phyloP scores from a whole-genome alignment of 2,113 vertebrate species.

The Cebidichthys violaceus region DNA sequence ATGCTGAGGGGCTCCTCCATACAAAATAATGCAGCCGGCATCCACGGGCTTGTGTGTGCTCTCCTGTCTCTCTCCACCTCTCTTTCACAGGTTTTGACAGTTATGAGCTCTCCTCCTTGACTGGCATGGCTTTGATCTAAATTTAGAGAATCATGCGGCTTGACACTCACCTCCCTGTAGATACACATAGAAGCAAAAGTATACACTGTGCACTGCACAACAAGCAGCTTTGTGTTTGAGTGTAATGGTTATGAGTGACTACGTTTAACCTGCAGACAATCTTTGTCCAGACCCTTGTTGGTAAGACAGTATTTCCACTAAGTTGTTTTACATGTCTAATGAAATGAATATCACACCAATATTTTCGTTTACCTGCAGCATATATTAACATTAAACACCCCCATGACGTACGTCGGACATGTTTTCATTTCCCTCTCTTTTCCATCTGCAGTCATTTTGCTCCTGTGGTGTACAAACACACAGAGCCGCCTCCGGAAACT shows the following conservation, averaged over 20 bases:
- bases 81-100: slow-evolving; percentile 75
- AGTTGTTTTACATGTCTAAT: not conserved
- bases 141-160: slow-evolving; percentile 69
- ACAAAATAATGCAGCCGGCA: slow-evolving; percentile 73
- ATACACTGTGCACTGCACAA: slow-evolving; percentile 33
- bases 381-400: not conserved
- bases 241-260: slow-evolving; percentile 17
- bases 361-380: not conserved
- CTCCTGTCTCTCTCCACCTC: slow-evolving; percentile 59
- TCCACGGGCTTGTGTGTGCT: slow-evolving; percentile 65
- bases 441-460: not conserved
- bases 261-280: not conserved
- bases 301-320: not conserved
- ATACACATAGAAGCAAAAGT: slow-evolving; percentile 51
- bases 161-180: slow-evolving; percentile 53
- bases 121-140: slow-evolving; percentile 75
- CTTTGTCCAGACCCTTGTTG: not conserved
- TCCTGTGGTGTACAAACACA: not conserved
- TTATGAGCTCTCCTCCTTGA: slow-evolving; percentile 70
- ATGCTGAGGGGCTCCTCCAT: slow-evolving; percentile 76
- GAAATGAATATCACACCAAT: not conserved
- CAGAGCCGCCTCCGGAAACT: not conserved
- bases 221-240: slow-evolving; percentile 33
- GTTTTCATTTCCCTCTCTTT: not conserved
- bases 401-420: not conserved